phyloP scores from a whole-genome alignment of 2,888 invertebrate species.

The Mesoligia furuncula region DNA sequence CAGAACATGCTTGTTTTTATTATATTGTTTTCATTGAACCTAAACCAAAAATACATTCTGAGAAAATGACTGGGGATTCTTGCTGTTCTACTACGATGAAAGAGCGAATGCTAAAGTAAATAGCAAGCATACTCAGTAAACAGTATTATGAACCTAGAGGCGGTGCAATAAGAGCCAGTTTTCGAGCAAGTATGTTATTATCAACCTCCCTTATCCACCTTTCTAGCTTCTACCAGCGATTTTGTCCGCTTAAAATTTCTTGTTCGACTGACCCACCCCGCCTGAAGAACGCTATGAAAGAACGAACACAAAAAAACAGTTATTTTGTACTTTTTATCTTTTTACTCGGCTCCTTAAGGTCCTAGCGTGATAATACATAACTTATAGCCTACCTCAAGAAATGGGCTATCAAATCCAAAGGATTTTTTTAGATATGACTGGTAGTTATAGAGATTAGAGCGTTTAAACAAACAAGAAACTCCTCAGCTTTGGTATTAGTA shows the following conservation, averaged over 20 bases:
- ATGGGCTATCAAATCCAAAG: not conserved
- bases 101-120: not conserved
- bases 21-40: not conserved
- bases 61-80: not conserved
- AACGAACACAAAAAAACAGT: no score
- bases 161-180: not conserved
- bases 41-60: not conserved
- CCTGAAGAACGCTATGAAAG: no score
- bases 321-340: no score
- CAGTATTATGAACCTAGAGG: not conserved
- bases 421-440: not conserved
- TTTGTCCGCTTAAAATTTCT: no score
- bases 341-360: no score
- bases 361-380: no score
- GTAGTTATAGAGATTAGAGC: not conserved
- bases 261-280: no score
- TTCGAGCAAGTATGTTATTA: not conserved
- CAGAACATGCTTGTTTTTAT: not conserved
- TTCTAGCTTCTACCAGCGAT: not conserved
- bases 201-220: not conserved
- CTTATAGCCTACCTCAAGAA: not conserved
- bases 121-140: not conserved
- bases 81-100: not conserved
- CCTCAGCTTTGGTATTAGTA: not conserved
- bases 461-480: not conserved